Evolutionary conservation across 2,113 vertebrate species (phyloP), one percentile per base, ranked within the genome.

Genomic region (Serilophus lunatus): DNA sequence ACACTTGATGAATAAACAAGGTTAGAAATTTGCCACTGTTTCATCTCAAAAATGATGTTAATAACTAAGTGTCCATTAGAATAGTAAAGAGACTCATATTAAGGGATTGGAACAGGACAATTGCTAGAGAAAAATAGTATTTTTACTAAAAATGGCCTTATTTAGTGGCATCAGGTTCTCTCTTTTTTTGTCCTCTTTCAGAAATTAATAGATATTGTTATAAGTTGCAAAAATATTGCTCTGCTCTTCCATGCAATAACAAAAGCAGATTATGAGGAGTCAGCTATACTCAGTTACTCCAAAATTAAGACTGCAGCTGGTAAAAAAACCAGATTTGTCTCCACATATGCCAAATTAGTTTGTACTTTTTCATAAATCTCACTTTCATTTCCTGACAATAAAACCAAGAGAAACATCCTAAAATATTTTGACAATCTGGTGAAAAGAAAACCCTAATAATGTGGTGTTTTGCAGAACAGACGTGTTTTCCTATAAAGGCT

Each of bases 101-200:
- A 77, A 51, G 77, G 45, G 92, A 68, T 23, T 24, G 31, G 28
- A 86, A 86, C 13, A 28, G 72, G 17, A 76, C 50, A 22, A 40
- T 66, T 93, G 29, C 82, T 93, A 96, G 38, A n/a, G 40, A 65
- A 94, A 95, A 91, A 20, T 63, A 86, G 6, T 84, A 79, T 96
- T 96, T 93, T 92, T 44, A 93, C 95, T 95, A 54, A 92, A 97
- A 96, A 82, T 47, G 29, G 49, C 54, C 36, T 84, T 66, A 54
- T 71, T 63, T 84, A 83, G 57, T 35, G 31, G 38, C 49, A 60
- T 76, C 18, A 61, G 95, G 82, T 68, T 10, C 57, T 76, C 14
- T 72, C 59, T 81, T 63, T 56, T 59, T n/a, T 44, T 70, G 7
- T 78, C 20, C 44, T 74, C 26, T 72, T 63, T 47, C 53, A 82